Conservation (phyloP, 2,113 vertebrate species). For the Ictalurus furcatus region DNA sequence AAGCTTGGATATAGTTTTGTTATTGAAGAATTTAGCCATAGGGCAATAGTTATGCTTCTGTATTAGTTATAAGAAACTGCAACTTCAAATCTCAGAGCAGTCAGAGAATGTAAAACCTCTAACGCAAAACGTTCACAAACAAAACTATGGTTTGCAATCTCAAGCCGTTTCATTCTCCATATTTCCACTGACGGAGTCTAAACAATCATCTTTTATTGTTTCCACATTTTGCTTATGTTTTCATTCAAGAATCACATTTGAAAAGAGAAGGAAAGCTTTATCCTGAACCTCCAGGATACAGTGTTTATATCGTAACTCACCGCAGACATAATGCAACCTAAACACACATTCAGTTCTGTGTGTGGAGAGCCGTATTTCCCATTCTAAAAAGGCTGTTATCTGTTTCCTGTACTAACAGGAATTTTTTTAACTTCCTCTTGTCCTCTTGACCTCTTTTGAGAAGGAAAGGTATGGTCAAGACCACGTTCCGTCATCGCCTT, state of each 20-base stretch:
- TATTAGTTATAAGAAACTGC: not conserved
- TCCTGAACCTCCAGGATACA: slow-evolving; percentile 13
- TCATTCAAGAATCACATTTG: slow-evolving; percentile 25
- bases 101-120: not conserved
- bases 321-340: slow-evolving; percentile 41
- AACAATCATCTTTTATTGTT: slow-evolving; percentile 38
- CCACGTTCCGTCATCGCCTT: not conserved
- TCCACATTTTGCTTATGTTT: slow-evolving; percentile 40
- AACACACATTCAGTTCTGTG: slow-evolving; percentile 19
- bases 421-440: slow-evolving; percentile 21
- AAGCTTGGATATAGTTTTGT: not conserved
- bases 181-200: slow-evolving; percentile 19
- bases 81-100: not conserved
- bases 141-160: not conserved
- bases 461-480: slow-evolving; percentile 2
- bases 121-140: not conserved
- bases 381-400: slow-evolving; percentile 14
- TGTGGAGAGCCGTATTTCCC: not conserved
- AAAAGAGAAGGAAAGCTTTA: slow-evolving; percentile 28
- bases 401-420: slow-evolving; percentile 31
- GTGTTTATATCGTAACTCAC: slow-evolving; percentile 42
- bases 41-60: too few relatives aligned
- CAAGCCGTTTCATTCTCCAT: slow-evolving; percentile 8
- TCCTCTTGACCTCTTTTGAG: slow-evolving; percentile 13
- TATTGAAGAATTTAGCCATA: not conserved